Percentiles rank a stretch among this genome's conserved stretches.
Conservation (phyloP, 1,140 invertebrate species). For the Penaeus japonicus region DNA sequence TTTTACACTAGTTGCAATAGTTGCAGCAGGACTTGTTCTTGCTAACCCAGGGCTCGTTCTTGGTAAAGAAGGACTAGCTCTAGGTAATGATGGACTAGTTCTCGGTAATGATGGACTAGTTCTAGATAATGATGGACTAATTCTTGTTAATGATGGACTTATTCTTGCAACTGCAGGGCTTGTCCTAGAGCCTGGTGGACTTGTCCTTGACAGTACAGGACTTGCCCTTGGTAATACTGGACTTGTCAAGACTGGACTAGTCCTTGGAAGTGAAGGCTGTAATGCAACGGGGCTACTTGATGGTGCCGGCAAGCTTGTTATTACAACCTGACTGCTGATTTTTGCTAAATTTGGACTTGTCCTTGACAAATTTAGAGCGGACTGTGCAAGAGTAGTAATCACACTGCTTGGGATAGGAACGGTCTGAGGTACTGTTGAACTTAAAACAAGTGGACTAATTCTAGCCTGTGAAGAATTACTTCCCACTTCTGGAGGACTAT, state of each 20-base stretch:
- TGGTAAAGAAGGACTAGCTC: background rate
- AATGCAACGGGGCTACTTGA: background rate
- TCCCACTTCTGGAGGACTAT: too few relatives aligned
- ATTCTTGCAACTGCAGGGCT: background rate
- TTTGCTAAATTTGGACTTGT: too few relatives aligned
- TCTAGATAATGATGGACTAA: conserved; percentile 1
- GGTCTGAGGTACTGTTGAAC: too few relatives aligned
- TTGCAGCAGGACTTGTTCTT: background rate
- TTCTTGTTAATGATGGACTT: background rate
- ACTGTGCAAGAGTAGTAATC: too few relatives aligned
- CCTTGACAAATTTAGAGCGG: too few relatives aligned
- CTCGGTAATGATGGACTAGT: background rate
- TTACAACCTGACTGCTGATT: background rate
- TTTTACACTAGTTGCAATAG: background rate
- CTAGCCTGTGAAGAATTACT: too few relatives aligned
- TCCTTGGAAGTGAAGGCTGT: background rate
- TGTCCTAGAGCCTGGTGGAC: background rate
- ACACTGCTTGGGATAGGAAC: too few relatives aligned
- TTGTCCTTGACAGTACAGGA: conserved; percentile 2
- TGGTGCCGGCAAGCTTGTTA: background rate
- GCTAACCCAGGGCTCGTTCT: background rate
- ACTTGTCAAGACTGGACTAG: background rate
- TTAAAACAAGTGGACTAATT: too few relatives aligned
- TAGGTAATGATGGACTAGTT: background rate
- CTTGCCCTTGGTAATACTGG: background rate